Conservation (phyloP, 2,113 vertebrate species). For the Notarius lentiginosus region DNA sequence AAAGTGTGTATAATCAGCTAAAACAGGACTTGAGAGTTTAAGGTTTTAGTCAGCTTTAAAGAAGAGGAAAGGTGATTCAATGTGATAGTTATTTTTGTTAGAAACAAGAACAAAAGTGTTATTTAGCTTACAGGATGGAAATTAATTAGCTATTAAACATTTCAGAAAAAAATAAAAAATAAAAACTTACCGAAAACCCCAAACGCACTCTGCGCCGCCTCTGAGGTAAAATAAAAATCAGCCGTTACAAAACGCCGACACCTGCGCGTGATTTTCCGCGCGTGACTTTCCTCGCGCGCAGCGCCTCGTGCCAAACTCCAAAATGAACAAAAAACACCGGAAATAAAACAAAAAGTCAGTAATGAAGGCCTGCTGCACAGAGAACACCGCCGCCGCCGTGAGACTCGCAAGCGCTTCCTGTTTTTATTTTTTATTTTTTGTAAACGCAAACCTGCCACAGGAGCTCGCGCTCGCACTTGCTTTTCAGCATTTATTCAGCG, state of each 20-base stretch:
- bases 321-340: background rate
- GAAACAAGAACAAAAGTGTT: background rate
- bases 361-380: background rate
- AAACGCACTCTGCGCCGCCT: background rate
- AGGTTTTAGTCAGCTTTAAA: background rate
- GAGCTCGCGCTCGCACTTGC: background rate
- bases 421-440: background rate
- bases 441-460: background rate
- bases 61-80: background rate
- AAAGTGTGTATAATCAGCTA: background rate
- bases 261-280: conserved; percentile 8
- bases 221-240: background rate
- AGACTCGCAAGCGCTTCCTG: background rate
- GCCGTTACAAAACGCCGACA: conserved; percentile 2
- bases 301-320: background rate
- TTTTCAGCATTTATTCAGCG: background rate
- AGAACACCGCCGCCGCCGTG: background rate
- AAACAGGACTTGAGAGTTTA: background rate
- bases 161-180: background rate
- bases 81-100: background rate
- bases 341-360: background rate
- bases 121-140: background rate
- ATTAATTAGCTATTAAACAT: background rate
- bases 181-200: background rate
- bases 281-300: conserved; percentile 7